phyloP scores from a whole-genome alignment of 2,113 vertebrate genomes.

The Megalops atlanticus region DNA sequence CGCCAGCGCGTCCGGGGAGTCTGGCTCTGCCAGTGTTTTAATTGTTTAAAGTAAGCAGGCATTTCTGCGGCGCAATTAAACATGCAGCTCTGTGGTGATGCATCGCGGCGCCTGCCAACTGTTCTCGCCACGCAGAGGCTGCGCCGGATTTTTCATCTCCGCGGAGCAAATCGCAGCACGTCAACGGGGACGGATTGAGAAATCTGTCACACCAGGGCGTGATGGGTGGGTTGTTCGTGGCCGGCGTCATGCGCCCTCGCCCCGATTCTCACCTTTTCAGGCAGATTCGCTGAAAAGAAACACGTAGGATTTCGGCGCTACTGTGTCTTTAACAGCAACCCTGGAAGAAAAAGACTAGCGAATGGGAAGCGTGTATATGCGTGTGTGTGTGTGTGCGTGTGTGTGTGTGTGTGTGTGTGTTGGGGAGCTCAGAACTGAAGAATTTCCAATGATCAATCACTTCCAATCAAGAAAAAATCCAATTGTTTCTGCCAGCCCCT shows the following conservation, averaged over 20 bases:
- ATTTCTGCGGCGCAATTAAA: not conserved
- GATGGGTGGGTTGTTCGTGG: not conserved
- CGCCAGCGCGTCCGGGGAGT: too few species aligned
- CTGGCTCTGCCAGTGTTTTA: not conserved
- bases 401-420: not conserved
- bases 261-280: not conserved
- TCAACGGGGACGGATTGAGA: not conserved
- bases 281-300: not conserved
- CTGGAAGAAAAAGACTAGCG: conserved; percentile 11
- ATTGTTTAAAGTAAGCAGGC: not conserved
- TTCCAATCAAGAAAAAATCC: conserved; percentile 83
- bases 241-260: not conserved
- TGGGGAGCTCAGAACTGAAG: not conserved
- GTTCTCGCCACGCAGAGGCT: not conserved
- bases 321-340: conserved; percentile 25
- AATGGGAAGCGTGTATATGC: not conserved
- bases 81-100: not conserved
- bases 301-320: not conserved
- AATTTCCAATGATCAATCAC: conserved; percentile 76
- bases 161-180: not conserved
- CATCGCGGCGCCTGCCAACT: not conserved
- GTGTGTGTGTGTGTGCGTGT: conserved; percentile 1
- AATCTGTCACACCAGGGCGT: not conserved
- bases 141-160: not conserved
- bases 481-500: conserved; percentile 60